Percentiles rank a stretch among this genome's conserved stretches.
These are phyloP conservation scores for Ctenosaura bakeri DNA, from an alignment of 2,797 vertebrate genomes.

Conservation along the genomic window DNA sequence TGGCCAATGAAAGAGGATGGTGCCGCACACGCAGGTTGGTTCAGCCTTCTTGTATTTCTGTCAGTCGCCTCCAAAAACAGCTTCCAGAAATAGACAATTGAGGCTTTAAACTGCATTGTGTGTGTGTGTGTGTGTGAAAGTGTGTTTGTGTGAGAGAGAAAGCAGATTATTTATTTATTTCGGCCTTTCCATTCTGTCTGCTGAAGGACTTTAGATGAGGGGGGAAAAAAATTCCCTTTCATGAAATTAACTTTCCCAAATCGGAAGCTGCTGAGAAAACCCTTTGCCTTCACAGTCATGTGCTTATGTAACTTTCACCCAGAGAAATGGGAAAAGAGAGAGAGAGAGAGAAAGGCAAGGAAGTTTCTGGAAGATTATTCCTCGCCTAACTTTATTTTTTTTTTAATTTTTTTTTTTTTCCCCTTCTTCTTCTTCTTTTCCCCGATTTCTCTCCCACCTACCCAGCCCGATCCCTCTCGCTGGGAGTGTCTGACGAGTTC, in stretches of 20 bases:
- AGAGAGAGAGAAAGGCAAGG: conserved; percentile 65
- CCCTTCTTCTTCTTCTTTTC: background rate
- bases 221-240: conserved; percentile 35
- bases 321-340: background rate
- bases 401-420: too few species aligned
- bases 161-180: background rate
- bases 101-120: conserved; percentile 52
- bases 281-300: conserved; percentile 70
- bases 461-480: conserved; percentile 68
- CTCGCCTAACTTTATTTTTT: conserved; percentile 74
- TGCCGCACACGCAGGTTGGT: conserved; percentile 71
- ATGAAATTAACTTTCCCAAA: conserved; percentile 69
- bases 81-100: conserved; percentile 70
- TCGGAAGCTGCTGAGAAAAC: conserved; percentile 66
- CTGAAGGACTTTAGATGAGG: conserved; percentile 34
- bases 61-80: conserved; percentile 66
- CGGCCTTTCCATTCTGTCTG: conserved; percentile 55
- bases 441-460: conserved; percentile 64
- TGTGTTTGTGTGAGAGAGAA: too few species aligned
- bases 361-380: conserved; percentile 77
- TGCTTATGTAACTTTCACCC: conserved; percentile 67
- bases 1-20: background rate
- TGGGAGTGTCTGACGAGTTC: conserved; percentile 84
- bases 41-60: conserved; percentile 58
- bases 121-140: background rate